Evolutionary conservation across 1,140 invertebrate species (phyloP), one percentile per base, ranked within the genome.

Genomic region (Heliconius hermathena): DNA sequence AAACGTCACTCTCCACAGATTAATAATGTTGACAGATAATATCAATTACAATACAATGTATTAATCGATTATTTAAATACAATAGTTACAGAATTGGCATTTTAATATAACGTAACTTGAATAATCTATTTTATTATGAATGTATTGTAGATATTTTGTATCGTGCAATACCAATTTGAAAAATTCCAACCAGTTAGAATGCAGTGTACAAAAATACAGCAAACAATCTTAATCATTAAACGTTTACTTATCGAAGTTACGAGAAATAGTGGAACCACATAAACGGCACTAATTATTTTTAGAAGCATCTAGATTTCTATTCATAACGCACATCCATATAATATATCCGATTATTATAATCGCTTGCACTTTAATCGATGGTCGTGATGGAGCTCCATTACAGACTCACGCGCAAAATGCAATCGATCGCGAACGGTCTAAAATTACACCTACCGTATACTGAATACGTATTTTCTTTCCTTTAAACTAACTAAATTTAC

Each of bases 391-490:
- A 72, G 73, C 73, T 71, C 72, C 77, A 79, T 79, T 73, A 72
- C 70, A 16, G 72, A 70, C 83, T 81, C 71, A 83, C 82, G 78
- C 41, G 82, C 77, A 81, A 82, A 85, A 81, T 74, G 82, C 81
- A 81, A 83, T 78, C 86, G 84, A 84, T 81, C 75, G 81, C 76
- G 82, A 82, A 79, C 79, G 81, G 82, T 84, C 80, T 81, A 82
- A 82, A 87, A 88, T 92, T 93, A 93, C 88, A 93, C 83, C 93
- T 94, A 94, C 87, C 93, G 93, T 94, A 94, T 93, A 94, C 93
- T 88, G 87, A 81, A 89, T 93, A 94, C 91, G 93, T 93, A 94
- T 92, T 88, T 83, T 79, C 79, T 86, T 89, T 83, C 54, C 83
- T 90, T 93, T 90, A 88, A 85, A 90, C 91, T 94, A 94, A 93